Evolutionary conservation across 2,888 invertebrate genomes (phyloP), one percentile per base, ranked within the genome.

Genomic region (Cactoblastis cactorum): DNA sequence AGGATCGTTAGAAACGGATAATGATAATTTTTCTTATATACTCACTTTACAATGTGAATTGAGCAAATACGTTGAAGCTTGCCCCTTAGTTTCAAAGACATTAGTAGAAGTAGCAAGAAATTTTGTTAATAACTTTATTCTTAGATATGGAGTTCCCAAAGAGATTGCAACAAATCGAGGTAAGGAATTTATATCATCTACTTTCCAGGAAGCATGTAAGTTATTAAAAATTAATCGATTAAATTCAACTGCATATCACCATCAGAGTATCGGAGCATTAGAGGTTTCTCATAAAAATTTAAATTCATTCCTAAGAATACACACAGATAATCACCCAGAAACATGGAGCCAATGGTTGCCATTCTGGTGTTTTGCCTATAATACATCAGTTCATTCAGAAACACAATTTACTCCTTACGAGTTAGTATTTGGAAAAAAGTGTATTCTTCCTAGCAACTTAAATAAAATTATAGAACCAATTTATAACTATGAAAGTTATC

Each of bases 361-460:
- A n/a, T 59, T 45, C 22, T 63, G 61, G 56, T 57, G 55, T 35
- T 63, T 63, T 41, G 46, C 55, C 1, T 61, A 53, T n/a, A 54
- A 61, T 22, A 57, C 55, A 0, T 28, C 54, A 11, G 55, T 59
- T 1, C 54, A 58, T 18, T 37, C 57, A 3, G 41, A 18, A 14
- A 59, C 54, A 2, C 38, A 55, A 28, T 55, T 43, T 19, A 56
- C 57, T 0, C 55, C 57, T 6, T 58, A 41, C 38, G 56, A 59
- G 39, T 17, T 61, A 9, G 59, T 57, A 1, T 62, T 45, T 50
- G 56, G 62, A 1, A 57, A 58, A 17, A 50, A 45, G 12, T 59
- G 56, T 39, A 32, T 11, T 17, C 12, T 61, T 2, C 59, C 61
- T 1, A 58, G 39, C 14, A 59, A 57, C 35, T 37, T 57, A 11